Conservation (phyloP, 1,140 invertebrate species). For the Drosophila gunungcola region DNA sequence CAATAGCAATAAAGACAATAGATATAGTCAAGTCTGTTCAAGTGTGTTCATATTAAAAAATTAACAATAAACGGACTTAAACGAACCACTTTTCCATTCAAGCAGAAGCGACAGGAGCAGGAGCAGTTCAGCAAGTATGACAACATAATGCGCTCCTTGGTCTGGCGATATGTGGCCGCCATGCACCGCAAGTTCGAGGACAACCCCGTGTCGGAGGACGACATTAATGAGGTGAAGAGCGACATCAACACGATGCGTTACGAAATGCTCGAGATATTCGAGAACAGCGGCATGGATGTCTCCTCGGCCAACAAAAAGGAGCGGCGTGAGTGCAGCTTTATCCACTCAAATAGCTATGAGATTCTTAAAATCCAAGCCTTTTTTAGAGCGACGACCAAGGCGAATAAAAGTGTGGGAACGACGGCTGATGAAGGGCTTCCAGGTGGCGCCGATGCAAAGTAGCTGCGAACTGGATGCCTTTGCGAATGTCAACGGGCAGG, state of each 20-base stretch:
- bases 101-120: conserved; percentile 85
- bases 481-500: conserved; percentile 58
- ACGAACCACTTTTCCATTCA: not conserved
- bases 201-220: conserved; percentile 94
- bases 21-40: too few relatives aligned
- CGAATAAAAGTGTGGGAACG: conserved; percentile 93
- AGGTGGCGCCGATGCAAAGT: conserved; percentile 88
- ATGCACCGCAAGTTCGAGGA: conserved; percentile 91
- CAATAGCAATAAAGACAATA: too few relatives aligned
- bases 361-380: not conserved
- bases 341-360: too few relatives aligned
- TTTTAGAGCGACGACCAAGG: conserved; percentile 88
- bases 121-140: conserved; percentile 89
- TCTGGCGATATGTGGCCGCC: conserved; percentile 93
- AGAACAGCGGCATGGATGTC: conserved; percentile 92
- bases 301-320: conserved; percentile 89
- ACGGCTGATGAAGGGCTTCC: conserved; percentile 93
- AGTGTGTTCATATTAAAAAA: too few relatives aligned
- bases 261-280: conserved; percentile 93
- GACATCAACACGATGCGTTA: conserved; percentile 93
- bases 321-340: conserved; percentile 85
- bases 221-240: conserved; percentile 96
- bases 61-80: not conserved
- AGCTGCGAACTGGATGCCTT: conserved; percentile 85
- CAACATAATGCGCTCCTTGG: conserved; percentile 92